phyloP scores from a whole-genome alignment of 2,888 invertebrate species.

The Omphaloscelis lunosa region DNA sequence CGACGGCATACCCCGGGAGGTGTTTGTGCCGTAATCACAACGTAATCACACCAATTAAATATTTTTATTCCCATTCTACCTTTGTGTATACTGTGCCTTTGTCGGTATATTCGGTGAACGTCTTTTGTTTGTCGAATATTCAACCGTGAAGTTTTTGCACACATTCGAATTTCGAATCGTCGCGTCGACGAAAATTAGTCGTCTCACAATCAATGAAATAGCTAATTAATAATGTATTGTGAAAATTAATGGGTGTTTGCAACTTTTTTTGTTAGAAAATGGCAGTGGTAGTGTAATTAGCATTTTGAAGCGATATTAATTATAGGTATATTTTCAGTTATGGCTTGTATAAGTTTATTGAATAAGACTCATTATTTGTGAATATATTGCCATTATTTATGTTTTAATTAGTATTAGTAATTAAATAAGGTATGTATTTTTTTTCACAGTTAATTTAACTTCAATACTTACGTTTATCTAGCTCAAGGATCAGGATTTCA shows the following conservation, averaged over 20 bases:
- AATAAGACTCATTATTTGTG: conserved; percentile 33
- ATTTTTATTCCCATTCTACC: conserved; percentile 87
- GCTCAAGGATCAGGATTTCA: neutral
- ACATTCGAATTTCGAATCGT: conserved; percentile 45
- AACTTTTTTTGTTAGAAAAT: conserved; percentile 47
- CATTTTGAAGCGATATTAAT: conserved; percentile 46
- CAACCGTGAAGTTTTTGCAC: conserved; percentile 59
- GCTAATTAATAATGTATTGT: conserved; percentile 66
- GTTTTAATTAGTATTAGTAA: conserved; percentile 5
- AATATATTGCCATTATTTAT: conserved; percentile 19
- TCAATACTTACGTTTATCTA: neutral
- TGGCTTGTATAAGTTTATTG: conserved; percentile 29
- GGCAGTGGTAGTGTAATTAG: conserved; percentile 51
- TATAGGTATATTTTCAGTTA: conserved; percentile 36
- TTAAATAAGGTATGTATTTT: neutral
- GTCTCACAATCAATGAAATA: conserved; percentile 61
- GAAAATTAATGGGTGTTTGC: conserved; percentile 45
- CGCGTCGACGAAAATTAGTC: conserved; percentile 56
- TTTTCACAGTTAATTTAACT: neutral
- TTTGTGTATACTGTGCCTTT: conserved; percentile 82
- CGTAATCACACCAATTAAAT: conserved; percentile 89
- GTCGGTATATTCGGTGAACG: conserved; percentile 79
- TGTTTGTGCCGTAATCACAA: conserved; percentile 85
- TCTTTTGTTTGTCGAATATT: conserved; percentile 79
- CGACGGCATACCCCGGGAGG: conserved; percentile 80